A percentile compares a stretch with the other conserved stretches of the same genome.
Conservation (phyloP, 2,797 vertebrate species). For the Erpetoichthys calabaricus region DNA sequence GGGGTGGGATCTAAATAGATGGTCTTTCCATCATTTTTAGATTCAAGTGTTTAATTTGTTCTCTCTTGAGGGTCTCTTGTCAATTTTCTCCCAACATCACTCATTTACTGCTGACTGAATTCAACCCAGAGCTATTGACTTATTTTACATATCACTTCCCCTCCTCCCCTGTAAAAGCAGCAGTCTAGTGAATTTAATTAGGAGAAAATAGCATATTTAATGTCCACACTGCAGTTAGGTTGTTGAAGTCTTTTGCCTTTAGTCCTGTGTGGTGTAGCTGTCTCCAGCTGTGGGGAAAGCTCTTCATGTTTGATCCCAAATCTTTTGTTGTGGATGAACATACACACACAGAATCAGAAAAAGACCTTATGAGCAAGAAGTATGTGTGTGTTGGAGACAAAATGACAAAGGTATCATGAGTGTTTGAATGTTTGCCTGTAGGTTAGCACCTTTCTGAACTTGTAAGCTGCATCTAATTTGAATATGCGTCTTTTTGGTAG, state of each 20-base stretch:
- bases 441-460: slow-evolving; percentile 17
- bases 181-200: slow-evolving; percentile 28
- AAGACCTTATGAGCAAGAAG: slow-evolving; percentile 23
- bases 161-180: slow-evolving; percentile 24
- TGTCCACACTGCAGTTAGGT: slow-evolving; percentile 4
- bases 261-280: slow-evolving; percentile 22
- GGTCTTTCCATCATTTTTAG: slow-evolving; percentile 26
- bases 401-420: slow-evolving; percentile 19
- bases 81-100: slow-evolving; percentile 18
- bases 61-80: slow-evolving; percentile 30
- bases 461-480: neutral
- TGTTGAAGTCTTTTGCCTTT: slow-evolving; percentile 20
- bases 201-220: slow-evolving; percentile 23
- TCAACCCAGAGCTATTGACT: slow-evolving; percentile 23
- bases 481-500: neutral
- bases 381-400: slow-evolving; percentile 12
- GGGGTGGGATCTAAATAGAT: neutral
- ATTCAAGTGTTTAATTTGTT: slow-evolving; percentile 19
- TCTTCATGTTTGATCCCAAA: slow-evolving; percentile 25
- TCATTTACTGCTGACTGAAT: slow-evolving; percentile 24
- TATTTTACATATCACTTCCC: slow-evolving; percentile 22
- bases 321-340: slow-evolving; percentile 29
- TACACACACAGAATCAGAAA: slow-evolving; percentile 32
- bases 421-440: slow-evolving; percentile 22
- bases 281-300: slow-evolving; percentile 23